Evolutionary conservation across 2,888 invertebrate species (phyloP).

Genomic region (Perizoma flavofasciatum): DNA sequence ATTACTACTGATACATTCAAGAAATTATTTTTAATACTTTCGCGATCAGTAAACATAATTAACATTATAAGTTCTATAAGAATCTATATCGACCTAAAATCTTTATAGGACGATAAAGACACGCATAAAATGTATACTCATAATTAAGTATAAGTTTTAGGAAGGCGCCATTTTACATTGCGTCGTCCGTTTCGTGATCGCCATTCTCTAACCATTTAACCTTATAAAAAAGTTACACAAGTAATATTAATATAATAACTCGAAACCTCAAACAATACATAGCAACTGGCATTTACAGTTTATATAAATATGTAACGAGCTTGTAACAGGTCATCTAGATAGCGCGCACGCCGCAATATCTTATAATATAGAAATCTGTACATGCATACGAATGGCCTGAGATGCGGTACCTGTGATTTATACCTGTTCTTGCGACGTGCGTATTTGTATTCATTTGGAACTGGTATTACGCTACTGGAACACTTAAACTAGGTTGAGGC

Average conservation of each 20-base stretch:
- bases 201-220: too few species aligned
- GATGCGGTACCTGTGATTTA: constrained; percentile 17
- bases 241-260: background rate
- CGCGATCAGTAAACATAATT: too few species aligned
- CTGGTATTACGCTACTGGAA: constrained; percentile 8
- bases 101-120: too few species aligned
- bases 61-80: too few species aligned
- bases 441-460: constrained; percentile 17
- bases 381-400: constrained; percentile 24
- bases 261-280: background rate
- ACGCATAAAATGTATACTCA: too few species aligned
- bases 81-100: too few species aligned
- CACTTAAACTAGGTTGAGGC: constrained; percentile 3
- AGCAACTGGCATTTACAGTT: constrained; percentile 9
- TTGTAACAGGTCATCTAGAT: constrained; percentile 18
- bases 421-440: constrained; percentile 8
- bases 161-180: too few species aligned
- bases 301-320: constrained; percentile 7
- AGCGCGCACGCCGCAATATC: constrained; percentile 12
- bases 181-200: too few species aligned
- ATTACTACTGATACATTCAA: too few species aligned
- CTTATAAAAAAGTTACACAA: too few species aligned
- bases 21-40: too few species aligned
- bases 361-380: constrained; percentile 7
- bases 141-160: too few species aligned